Evolutionary conservation across 37 sponge, comb jelly and placozoan species (phyloP), one percentile per base, ranked within the genome.

Genomic region (Aphrocallistes beatrix): DNA sequence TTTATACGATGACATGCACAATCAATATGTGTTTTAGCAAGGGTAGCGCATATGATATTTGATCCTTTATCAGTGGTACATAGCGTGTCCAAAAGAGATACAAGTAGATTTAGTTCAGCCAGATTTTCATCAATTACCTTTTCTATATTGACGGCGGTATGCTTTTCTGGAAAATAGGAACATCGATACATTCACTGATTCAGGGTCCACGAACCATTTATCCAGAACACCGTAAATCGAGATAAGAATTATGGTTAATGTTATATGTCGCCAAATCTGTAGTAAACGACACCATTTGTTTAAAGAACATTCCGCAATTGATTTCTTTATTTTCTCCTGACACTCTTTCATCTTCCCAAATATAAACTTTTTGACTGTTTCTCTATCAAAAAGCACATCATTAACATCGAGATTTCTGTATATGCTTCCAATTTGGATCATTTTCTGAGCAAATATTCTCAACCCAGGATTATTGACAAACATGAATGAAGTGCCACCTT

Each of bases 21-120:
- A 60, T 60, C 75, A 60, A 42, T 60, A 60, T 60, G 75, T 25
- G 75, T 60, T 60, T 60, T 60, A 60, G 75, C 75, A 3, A 60
- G 75, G n/a, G 75, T 60, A 32, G 25, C 75, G 21, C 32, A 60
- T 60, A 60, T 60, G 8, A 60, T 28, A 60, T 60, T 60, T 60
- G 75, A 60, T 21, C 75, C 75, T 60, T 60, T 60, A 60, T 60
- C 75, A 60, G 75, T 60, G 8, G 17, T 60, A 60, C 75, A 60
- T 25, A 1, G 75, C 3, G 75, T 60, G 75, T 60, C 34, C 21
- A 60, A 19, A 19, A 60, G 8, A 60, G 75, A 60, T 60, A 60
- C 25, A n/a, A n/a, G n/a, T n/a, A n/a, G n/a, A 60, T 60, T 60
- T 21, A 60, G 75, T 30, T 60, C 75, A 3, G 25, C 34, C 75